A percentile compares a stretch with the other conserved stretches of the same genome.
These are phyloP conservation scores for Atherinosoma microstoma DNA, from an alignment of 2,797 vertebrate genomes.

Conservation along the genomic window DNA sequence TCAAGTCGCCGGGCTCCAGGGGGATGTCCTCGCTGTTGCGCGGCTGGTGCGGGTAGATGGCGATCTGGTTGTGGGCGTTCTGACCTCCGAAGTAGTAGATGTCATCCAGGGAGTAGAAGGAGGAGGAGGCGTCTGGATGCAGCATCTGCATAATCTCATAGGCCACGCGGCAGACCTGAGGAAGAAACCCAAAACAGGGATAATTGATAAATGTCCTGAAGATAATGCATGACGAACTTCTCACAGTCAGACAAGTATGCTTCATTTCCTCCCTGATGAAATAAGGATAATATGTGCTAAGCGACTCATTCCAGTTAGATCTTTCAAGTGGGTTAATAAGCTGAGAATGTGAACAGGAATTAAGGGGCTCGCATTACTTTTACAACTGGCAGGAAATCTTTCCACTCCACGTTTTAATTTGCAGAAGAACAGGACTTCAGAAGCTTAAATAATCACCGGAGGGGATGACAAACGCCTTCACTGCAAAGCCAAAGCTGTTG, in stretches of 20 bases:
- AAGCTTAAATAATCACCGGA: slow-evolving; percentile 25
- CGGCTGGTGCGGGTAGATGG: slow-evolving; percentile 92
- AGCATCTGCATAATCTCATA: slow-evolving; percentile 99
- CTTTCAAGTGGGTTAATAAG: slow-evolving; percentile 47
- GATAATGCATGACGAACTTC: not conserved
- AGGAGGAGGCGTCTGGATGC: slow-evolving; percentile 95
- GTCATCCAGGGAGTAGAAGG: slow-evolving; percentile 97
- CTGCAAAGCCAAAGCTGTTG: slow-evolving; percentile 2
- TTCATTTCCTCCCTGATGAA: slow-evolving; percentile 11
- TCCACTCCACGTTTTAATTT: slow-evolving; percentile 4
- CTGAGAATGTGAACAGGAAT: slow-evolving; percentile 37
- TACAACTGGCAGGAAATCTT: slow-evolving; percentile 23
- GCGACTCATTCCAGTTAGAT: slow-evolving; percentile 29
- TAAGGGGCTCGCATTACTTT: slow-evolving; percentile 42
- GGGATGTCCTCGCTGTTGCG: slow-evolving; percentile 93
- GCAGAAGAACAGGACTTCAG: slow-evolving; percentile 25
- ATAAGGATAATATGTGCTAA: slow-evolving; percentile 32
- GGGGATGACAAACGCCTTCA: slow-evolving; percentile 25
- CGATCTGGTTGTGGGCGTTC: slow-evolving; percentile 98
- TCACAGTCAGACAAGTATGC: slow-evolving; percentile 10
- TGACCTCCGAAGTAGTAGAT: slow-evolving; percentile 99
- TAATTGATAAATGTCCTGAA: slow-evolving; percentile 4
- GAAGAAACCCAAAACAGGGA: slow-evolving; percentile 7
- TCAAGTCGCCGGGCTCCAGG: slow-evolving; percentile 95
- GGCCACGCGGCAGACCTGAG: slow-evolving; percentile 96